Evolutionary conservation across 1,140 invertebrate genomes (phyloP), one percentile per base, ranked within the genome.

Genomic region (Microplitis mediator): DNA sequence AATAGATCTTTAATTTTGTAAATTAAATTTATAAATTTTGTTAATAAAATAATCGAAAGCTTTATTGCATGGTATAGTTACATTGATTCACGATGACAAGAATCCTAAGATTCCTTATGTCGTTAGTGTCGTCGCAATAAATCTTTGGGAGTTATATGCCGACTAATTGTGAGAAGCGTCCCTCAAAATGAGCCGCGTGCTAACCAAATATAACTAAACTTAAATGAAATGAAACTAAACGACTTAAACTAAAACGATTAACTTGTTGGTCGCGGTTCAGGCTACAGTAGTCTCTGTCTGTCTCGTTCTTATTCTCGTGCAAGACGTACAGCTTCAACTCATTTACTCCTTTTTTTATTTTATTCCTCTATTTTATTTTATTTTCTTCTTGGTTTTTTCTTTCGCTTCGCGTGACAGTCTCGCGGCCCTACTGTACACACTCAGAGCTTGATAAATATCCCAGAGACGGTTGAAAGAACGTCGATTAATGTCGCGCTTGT

Each of bases 151-250:
- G 82, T 85, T 85, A 86, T 85, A 81, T 80, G 85, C 69, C 83
- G 84, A 85, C 84, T 86, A 87, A 86, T 87, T 86, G 84, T 81
- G 81, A 83, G 78, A 76, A 73, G 69, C 74, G 74, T 80, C 79
- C 75, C 77, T 75, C 54, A 9, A 50, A 64, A 32, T 58, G 62
- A 35, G 50, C 6, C 51, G 45, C 58, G 50, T 61, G 67, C 54
- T 75, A 75, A 84, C 85, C 84, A 87, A 87, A 87, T 86, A 85
- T 86, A 86, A 86, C 84, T 84, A 85, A 82, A 80, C 81, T 45
- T 11, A 45, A 45, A 45, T 45, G 79, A 79, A 81, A 80, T 79
- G 82, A 74, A 80, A 77, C 82, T 82, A 81, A 85, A 80, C 79
- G 83, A 74, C 75, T 50, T 60, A 74, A 64, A 45, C 39, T 45